These are phyloP conservation scores for Platysteira castanea DNA, from an alignment of 2,113 vertebrate species.

Conservation along the genomic window DNA sequence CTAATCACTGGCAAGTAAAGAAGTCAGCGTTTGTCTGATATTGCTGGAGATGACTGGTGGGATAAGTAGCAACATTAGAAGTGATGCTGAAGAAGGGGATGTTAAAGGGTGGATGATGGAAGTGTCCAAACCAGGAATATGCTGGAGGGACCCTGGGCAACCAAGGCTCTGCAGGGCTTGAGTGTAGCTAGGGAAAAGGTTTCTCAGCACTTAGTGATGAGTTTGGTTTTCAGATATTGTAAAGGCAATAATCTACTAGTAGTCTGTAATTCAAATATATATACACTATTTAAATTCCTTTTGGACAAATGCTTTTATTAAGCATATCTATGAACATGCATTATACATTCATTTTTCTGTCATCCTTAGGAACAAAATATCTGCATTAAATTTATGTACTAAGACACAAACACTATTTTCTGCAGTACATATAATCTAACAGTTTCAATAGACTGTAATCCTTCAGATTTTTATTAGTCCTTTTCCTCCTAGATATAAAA, in stretches of 20 bases:
- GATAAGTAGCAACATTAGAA: background rate
- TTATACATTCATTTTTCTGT: background rate
- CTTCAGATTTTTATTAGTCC: background rate
- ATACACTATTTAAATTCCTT: background rate
- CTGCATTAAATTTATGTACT: background rate
- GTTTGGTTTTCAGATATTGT: background rate
- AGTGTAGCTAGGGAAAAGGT: background rate
- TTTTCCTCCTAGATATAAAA: background rate
- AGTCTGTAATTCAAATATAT: background rate
- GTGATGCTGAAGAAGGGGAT: background rate
- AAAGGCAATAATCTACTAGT: background rate
- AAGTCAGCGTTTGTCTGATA: background rate
- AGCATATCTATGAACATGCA: background rate
- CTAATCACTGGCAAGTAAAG: background rate
- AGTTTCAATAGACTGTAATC: background rate
- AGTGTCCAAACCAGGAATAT: background rate
- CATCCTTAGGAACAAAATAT: background rate
- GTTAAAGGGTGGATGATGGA: background rate
- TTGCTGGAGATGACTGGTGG: background rate
- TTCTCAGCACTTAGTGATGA: background rate
- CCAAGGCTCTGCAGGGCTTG: background rate
- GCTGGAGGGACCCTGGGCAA: rapidly evolving
- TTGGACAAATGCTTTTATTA: background rate
- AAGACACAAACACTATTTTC: background rate
- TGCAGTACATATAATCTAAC: background rate